These are phyloP conservation scores for Parnassius glacialis DNA, from an alignment of 2,888 invertebrate genomes.

Conservation along the genomic window DNA sequence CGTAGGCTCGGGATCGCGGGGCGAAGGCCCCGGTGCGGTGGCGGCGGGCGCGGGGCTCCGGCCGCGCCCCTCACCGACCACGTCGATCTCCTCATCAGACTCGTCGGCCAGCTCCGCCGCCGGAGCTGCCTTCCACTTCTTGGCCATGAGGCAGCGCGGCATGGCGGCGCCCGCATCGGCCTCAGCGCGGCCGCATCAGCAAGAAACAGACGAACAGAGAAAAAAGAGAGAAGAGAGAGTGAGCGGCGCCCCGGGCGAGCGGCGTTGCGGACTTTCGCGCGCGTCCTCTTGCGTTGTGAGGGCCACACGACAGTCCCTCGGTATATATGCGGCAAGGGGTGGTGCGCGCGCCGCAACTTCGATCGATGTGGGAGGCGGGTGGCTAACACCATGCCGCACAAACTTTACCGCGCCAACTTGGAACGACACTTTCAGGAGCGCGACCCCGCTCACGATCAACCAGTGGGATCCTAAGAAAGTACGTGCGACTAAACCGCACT, in stretches of 20 bases:
- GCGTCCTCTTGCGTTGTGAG: slow-evolving; percentile 81
- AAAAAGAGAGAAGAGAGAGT: slow-evolving; percentile 77
- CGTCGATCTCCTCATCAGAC: slow-evolving; percentile 91
- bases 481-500: slow-evolving; percentile 10
- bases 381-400: slow-evolving; percentile 51
- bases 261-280: slow-evolving; percentile 74
- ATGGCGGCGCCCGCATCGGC: slow-evolving; percentile 84
- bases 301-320: slow-evolving; percentile 60
- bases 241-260: slow-evolving; percentile 69
- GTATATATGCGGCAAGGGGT: slow-evolving; percentile 70
- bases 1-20: slow-evolving; percentile 85
- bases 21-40: slow-evolving; percentile 86
- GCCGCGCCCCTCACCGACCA: slow-evolving; percentile 88
- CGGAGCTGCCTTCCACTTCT: slow-evolving; percentile 93
- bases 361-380: slow-evolving; percentile 63
- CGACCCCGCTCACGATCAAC: slow-evolving; percentile 55
- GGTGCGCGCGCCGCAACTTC: slow-evolving; percentile 70
- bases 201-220: slow-evolving; percentile 78
- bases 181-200: slow-evolving; percentile 77
- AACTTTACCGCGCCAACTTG: slow-evolving; percentile 67
- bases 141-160: slow-evolving; percentile 97
- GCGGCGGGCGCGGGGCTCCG: slow-evolving; percentile 77
- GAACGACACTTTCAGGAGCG: slow-evolving; percentile 55
- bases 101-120: slow-evolving; percentile 82
- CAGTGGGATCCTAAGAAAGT: slow-evolving; percentile 52